Percentiles rank a stretch among this genome's conserved stretches.
phyloP scores from a whole-genome alignment of 2,888 invertebrate species.

The Hypena proboscidalis region DNA sequence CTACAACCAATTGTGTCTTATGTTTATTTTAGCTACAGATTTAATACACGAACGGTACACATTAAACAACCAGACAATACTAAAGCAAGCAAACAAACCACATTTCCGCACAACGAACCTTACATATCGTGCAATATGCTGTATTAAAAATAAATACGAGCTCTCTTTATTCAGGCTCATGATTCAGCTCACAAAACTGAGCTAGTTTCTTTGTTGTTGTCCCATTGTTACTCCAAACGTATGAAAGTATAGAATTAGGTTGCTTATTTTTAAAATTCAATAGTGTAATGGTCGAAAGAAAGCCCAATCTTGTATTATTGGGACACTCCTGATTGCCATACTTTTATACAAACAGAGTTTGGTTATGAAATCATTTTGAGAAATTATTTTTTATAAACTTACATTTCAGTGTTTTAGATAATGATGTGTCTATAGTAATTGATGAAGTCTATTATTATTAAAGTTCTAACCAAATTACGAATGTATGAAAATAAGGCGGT shows the following conservation, averaged over 20 bases:
- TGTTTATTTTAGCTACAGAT: too few relatives aligned
- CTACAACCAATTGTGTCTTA: too few relatives aligned
- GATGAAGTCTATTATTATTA: too few relatives aligned
- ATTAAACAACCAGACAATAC: neutral
- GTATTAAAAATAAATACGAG: constrained; percentile 6
- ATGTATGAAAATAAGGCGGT: too few relatives aligned
- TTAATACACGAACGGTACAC: too few relatives aligned
- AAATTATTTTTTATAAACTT: too few relatives aligned
- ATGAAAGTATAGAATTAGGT: constrained; percentile 43
- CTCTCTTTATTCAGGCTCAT: constrained; percentile 1
- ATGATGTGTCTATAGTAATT: too few relatives aligned
- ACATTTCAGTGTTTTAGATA: too few relatives aligned
- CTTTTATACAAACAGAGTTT: too few relatives aligned
- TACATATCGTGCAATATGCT: neutral
- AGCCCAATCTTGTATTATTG: constrained; percentile 40
- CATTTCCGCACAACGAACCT: neutral
- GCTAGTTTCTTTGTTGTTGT: constrained; percentile 23
- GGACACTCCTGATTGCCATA: too few relatives aligned
- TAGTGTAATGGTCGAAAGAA: constrained; percentile 22
- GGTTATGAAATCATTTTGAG: too few relatives aligned
- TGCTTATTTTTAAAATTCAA: constrained; percentile 43
- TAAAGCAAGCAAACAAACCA: neutral
- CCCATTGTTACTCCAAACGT: constrained; percentile 14
- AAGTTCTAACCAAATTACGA: too few relatives aligned
- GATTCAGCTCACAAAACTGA: constrained; percentile 8